Evolutionary conservation across 2,888 invertebrate genomes (phyloP).

Genomic region (Acronicta psi): DNA sequence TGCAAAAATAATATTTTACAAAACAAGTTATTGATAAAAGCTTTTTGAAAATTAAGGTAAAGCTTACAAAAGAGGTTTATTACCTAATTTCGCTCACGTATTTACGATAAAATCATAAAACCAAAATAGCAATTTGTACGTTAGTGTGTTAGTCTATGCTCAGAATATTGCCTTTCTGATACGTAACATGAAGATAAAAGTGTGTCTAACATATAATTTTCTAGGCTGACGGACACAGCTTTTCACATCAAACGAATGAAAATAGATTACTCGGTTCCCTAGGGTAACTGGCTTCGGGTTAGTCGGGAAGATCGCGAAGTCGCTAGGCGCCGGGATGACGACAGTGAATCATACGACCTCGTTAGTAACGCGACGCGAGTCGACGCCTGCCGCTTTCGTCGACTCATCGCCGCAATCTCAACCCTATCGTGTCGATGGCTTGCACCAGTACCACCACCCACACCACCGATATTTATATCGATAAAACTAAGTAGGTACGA

Average conservation of each 20-base stretch:
- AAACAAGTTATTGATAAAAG: background rate
- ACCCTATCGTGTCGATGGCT: constrained; percentile 36
- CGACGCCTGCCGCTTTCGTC: constrained; percentile 19
- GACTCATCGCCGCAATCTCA: constrained; percentile 25
- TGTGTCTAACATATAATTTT: constrained; percentile 49
- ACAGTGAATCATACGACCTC: constrained; percentile 79
- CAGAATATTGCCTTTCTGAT: constrained; percentile 22
- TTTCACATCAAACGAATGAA: constrained; percentile 64
- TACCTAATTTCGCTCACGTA: background rate
- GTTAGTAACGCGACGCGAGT: constrained; percentile 61
- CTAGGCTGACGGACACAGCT: constrained; percentile 48
- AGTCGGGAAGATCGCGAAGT: constrained; percentile 64
- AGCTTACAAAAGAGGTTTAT: background rate
- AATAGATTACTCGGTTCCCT: constrained; percentile 72
- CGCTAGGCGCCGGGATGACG: constrained; percentile 79
- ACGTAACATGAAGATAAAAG: constrained; percentile 29
- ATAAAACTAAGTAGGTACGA: constrained; percentile 13
- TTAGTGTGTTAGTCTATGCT: background rate
- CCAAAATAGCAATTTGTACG: constrained; percentile 4
- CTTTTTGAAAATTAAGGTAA: background rate
- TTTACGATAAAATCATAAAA: constrained; percentile 1
- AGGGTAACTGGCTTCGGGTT: constrained; percentile 53
- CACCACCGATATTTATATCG: constrained; percentile 23
- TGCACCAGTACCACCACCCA: constrained; percentile 18
- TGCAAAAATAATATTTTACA: too few species aligned